These are phyloP conservation scores for Apotomis capreana DNA, from an alignment of 2,888 invertebrate genomes.

Conservation along the genomic window DNA sequence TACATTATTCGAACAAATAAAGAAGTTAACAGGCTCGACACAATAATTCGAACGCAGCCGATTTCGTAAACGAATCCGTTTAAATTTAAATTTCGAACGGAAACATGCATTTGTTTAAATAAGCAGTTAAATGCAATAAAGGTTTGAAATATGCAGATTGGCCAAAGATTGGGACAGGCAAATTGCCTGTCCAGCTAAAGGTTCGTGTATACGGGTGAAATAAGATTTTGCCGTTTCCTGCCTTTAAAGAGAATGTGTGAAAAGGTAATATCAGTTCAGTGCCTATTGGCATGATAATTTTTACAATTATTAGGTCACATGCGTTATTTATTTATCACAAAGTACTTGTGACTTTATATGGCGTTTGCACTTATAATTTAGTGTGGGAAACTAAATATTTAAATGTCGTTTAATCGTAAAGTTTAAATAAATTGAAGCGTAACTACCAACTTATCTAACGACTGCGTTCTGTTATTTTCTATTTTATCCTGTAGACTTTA, in stretches of 20 bases:
- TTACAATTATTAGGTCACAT: too few species aligned
- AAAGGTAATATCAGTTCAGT: not conserved
- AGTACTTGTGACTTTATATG: not conserved
- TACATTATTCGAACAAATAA: conserved; percentile 11
- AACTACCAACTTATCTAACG: too few species aligned
- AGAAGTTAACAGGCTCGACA: conserved; percentile 19
- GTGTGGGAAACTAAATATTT: not conserved
- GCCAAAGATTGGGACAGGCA: conserved; percentile 24
- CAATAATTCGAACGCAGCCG: conserved; percentile 27
- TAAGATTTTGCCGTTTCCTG: conserved; percentile 20
- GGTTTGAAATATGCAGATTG: conserved; percentile 38
- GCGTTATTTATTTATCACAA: not conserved
- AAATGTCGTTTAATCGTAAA: too few species aligned
- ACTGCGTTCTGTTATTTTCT: too few species aligned
- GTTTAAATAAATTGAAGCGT: too few species aligned
- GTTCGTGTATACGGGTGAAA: conserved; percentile 16
- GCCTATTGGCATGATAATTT: too few species aligned
- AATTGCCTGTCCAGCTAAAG: conserved; percentile 24
- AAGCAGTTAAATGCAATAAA: conserved; percentile 33
- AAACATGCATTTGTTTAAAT: conserved; percentile 38
- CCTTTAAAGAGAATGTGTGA: conserved; percentile 14
- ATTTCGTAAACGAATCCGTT: conserved; percentile 30
- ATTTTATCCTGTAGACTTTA: too few species aligned
- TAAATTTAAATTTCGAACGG: conserved; percentile 35
- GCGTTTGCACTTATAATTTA: not conserved